A percentile compares a stretch with the other conserved stretches of the same genome.
These are phyloP conservation scores for Oxygymnocypris stewartii DNA, from an alignment of 2,113 vertebrate genomes.

Conservation along the genomic window DNA sequence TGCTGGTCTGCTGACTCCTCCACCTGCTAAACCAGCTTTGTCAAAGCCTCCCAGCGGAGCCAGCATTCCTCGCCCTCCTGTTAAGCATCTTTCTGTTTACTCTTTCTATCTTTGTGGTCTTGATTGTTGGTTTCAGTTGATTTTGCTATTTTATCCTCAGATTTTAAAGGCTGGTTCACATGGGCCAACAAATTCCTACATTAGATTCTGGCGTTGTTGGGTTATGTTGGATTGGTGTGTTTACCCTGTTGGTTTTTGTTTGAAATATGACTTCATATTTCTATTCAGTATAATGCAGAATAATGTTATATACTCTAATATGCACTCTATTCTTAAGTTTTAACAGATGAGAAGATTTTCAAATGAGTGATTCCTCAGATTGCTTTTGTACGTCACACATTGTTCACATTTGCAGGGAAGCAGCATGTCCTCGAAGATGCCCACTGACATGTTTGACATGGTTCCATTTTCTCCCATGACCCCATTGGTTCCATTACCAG, in stretches of 20 bases:
- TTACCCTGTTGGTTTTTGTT: background rate
- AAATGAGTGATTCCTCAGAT: background rate
- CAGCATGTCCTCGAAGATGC: conserved; percentile 79
- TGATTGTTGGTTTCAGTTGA: background rate
- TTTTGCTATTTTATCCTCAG: background rate
- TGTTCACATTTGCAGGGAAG: conserved; percentile 79
- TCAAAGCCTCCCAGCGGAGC: conserved; percentile 78
- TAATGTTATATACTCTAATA: background rate
- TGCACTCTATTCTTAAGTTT: background rate
- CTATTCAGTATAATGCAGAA: background rate
- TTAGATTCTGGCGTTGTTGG: background rate
- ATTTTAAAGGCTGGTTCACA: conserved; percentile 2
- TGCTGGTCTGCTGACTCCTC: conserved; percentile 82
- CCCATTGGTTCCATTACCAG: conserved; percentile 80
- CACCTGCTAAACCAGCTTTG: conserved; percentile 80
- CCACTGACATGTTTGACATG: conserved; percentile 98
- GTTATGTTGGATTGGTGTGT: background rate
- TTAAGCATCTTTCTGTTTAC: conserved; percentile 69
- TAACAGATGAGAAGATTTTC: background rate
- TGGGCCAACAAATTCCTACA: background rate
- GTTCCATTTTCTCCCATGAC: conserved; percentile 92
- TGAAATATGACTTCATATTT: background rate
- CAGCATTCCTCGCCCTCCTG: conserved; percentile 83
- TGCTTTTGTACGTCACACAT: background rate
- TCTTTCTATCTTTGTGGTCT: background rate